Evolutionary conservation across 2,888 invertebrate genomes (phyloP).

Genomic region (Itoplectis maculator): DNA sequence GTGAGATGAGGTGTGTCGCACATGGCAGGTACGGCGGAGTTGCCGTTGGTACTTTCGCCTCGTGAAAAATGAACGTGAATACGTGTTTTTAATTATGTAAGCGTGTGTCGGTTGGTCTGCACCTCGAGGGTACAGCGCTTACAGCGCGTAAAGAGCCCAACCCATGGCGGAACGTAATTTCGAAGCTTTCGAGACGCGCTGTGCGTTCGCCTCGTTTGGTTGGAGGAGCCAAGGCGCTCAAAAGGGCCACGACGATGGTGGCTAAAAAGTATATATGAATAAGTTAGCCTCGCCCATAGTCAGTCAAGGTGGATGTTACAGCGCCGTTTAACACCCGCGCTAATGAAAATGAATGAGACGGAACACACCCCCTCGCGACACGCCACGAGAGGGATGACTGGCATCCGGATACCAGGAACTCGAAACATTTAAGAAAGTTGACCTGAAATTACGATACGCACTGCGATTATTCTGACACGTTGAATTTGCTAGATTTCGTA

Average conservation of each 20-base stretch:
- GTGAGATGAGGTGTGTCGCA: conserved; percentile 27
- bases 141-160: conserved; percentile 20
- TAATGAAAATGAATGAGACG: conserved; percentile 77
- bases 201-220: conserved; percentile 17
- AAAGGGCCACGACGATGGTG: conserved; percentile 41
- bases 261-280: conserved; percentile 47
- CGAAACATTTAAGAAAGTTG: background rate
- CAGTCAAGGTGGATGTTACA: conserved; percentile 42
- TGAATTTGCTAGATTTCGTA: background rate
- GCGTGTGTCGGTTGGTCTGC: conserved; percentile 43
- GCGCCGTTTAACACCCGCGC: conserved; percentile 35
- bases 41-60: conserved; percentile 28
- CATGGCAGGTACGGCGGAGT: background rate
- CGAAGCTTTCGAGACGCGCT: conserved; percentile 40
- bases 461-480: background rate
- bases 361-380: conserved; percentile 67
- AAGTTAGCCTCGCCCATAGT: conserved; percentile 58
- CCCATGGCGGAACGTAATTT: conserved; percentile 52
- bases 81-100: conserved; percentile 47
- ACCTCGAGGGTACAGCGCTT: conserved; percentile 25
- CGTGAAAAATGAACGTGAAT: conserved; percentile 39
- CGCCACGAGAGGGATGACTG: conserved; percentile 67
- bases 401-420: background rate
- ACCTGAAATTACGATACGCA: background rate
- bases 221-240: conserved; percentile 23